Evolutionary conservation across 1,140 invertebrate genomes (phyloP).

Genomic region (Oedothorax gibbosus): DNA sequence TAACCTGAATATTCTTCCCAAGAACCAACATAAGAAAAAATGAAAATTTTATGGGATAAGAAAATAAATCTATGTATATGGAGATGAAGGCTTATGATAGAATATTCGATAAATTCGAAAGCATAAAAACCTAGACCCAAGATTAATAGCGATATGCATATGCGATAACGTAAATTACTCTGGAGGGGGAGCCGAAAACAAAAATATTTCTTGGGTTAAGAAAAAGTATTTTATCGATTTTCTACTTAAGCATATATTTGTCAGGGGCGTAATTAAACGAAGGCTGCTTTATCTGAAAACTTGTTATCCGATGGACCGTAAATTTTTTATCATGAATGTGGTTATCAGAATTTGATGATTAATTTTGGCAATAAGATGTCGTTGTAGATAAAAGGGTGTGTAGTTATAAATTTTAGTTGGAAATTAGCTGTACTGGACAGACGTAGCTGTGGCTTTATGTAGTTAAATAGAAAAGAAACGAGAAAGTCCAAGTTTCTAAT

Average conservation of each 20-base stretch:
- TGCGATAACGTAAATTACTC: slow-evolving; percentile 40
- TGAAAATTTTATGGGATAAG: no score
- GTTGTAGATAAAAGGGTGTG: no score
- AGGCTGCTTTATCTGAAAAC: slow-evolving; percentile 36
- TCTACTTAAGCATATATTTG: slow-evolving; percentile 41
- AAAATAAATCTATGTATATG: not conserved
- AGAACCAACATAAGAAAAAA: no score
- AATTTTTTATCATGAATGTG: slow-evolving; percentile 3
- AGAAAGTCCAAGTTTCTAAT: no score
- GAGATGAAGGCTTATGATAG: not conserved
- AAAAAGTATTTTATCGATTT: slow-evolving; percentile 16
- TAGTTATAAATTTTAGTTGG: no score
- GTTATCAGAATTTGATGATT: slow-evolving; percentile 8
- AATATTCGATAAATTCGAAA: slow-evolving; percentile 37
- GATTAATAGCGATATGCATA: slow-evolving; percentile 47
- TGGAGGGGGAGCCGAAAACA: not conserved
- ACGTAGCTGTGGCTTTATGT: no score
- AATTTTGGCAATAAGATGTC: not conserved
- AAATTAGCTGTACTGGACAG: no score
- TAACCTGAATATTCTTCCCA: no score
- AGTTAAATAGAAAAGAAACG: no score
- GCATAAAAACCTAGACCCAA: slow-evolving; percentile 20
- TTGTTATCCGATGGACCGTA: slow-evolving; percentile 17
- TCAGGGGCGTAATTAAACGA: slow-evolving; percentile 33
- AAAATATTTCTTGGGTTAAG: slow-evolving; percentile 4